phyloP scores from a whole-genome alignment of 2,888 invertebrate species.

The Chymomyza amoena region DNA sequence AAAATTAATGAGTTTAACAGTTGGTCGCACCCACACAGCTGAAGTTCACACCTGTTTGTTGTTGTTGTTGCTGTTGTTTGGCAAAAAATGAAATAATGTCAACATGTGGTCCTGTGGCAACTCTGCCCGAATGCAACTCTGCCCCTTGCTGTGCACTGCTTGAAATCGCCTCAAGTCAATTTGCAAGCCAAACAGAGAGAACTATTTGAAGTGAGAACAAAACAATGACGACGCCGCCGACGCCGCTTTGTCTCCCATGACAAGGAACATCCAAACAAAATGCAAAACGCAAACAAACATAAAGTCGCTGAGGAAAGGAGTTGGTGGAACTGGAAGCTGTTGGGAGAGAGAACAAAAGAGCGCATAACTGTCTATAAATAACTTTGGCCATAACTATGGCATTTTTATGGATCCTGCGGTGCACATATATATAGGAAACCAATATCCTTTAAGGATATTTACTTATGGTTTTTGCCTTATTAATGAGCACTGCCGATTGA shows the following conservation, averaged over 20 bases:
- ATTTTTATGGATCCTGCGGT: slow-evolving; percentile 40
- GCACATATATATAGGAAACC: slow-evolving; percentile 2
- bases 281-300: slow-evolving; percentile 21
- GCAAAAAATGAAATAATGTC: slow-evolving; percentile 45
- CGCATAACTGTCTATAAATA: slow-evolving; percentile 54
- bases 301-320: too few relatives aligned
- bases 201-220: slow-evolving; percentile 38
- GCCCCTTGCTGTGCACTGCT: slow-evolving; percentile 52
- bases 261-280: slow-evolving; percentile 51
- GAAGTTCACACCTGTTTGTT: slow-evolving; percentile 59
- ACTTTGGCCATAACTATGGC: slow-evolving; percentile 47
- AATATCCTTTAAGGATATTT: slow-evolving; percentile 69
- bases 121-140: neutral
- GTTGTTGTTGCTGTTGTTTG: neutral
- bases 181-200: neutral
- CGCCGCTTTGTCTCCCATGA: slow-evolving; percentile 69
- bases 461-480: slow-evolving; percentile 67
- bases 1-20: slow-evolving; percentile 60
- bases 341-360: slow-evolving; percentile 11
- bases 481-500: slow-evolving; percentile 44
- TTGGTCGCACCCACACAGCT: slow-evolving; percentile 64
- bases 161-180: neutral
- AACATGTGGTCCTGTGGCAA: slow-evolving; percentile 58
- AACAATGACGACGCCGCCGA: slow-evolving; percentile 40
- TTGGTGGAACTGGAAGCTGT: neutral